Base-by-base conservation (phyloP, 2,797 vertebrate genomes). In the Neoniphon sammara region DNA sequence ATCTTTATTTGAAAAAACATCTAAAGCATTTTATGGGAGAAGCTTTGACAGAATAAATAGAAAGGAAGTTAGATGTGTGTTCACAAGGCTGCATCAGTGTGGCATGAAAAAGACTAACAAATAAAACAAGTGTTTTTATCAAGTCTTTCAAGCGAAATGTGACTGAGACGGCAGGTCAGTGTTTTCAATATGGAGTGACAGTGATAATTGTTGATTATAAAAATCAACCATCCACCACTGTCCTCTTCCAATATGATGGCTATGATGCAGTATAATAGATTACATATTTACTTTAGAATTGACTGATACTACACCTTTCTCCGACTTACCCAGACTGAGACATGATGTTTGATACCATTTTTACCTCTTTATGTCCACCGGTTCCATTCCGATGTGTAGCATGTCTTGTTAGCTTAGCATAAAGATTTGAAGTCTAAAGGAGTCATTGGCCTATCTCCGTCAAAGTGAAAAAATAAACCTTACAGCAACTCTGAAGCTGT, bases 31-130 rank as follows among this genome's bases (percentile, higher is more conserved):
- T 58, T 10, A 80, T 54, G 75, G 21, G 17, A 79, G 65, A 70
- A 76, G 73, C 54, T 70, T 50, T 53, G 70, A 50, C n/a, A 71
- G 49, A 78, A 83, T 77, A 87, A 81, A 86, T 71, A 80, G 12
- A 66, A 69, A 46, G 50, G 44, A 78, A 67, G 72, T 67, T 61
- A 80, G 52, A 68, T 2, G 21, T 20, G 60, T 70, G 21, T 44
- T 68, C 46, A 72, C 15, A 59, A 36, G 5, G n/a, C n/a, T n/a
- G n/a, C n/a, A n/a, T n/a, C n/a, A 50, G 34, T 42, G n/a, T n/a
- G n/a, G n/a, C 27, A 34, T 14, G 61, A 75, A 34, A 36, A 36
- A 9, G 34, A 36, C 6, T 36, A 36, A 36, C 31, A 75, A 44
- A 65, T n/a, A 20, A 66, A n/a, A 53, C 56, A 84, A 67, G 78